Evolutionary conservation across 2,797 vertebrate species (phyloP).

Genomic region (Syndactyla subalaris): DNA sequence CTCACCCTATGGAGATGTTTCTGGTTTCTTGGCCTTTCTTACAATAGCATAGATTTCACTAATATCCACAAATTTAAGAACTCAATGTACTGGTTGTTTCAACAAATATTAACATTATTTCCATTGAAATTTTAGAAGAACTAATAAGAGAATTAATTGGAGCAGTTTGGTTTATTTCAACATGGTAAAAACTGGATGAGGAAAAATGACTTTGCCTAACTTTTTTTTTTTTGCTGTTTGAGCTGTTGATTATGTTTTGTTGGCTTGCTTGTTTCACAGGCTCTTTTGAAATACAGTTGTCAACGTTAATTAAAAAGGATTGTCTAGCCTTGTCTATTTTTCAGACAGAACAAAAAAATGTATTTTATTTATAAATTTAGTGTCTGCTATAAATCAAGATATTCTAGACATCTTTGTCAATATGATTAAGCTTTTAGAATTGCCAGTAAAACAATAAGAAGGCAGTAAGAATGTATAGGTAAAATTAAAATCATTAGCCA

Average conservation of each 20-base stretch:
- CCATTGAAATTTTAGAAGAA: background rate
- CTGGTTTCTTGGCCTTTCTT: background rate
- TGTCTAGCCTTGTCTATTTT: background rate
- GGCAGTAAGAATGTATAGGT: background rate
- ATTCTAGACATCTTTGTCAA: background rate
- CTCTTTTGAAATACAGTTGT: conserved; percentile 23
- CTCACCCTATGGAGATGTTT: background rate
- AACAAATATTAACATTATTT: background rate
- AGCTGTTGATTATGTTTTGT: background rate
- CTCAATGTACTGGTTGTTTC: background rate
- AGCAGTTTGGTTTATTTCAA: background rate
- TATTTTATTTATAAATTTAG: background rate
- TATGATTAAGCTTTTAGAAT: background rate
- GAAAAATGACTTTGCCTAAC: background rate
- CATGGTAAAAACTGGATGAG: background rate
- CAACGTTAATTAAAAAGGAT: conserved; percentile 13
- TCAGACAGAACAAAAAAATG: conserved; percentile 1
- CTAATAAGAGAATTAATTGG: background rate
- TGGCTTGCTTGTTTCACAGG: background rate
- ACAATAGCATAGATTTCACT: background rate
- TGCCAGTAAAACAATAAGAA: background rate
- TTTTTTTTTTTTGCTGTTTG: background rate
- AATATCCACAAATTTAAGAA: background rate
- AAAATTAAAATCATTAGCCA: background rate
- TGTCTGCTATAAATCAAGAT: background rate